Conservation (phyloP, 2,888 invertebrate genomes). For the Amphimallon solstitiale region DNA sequence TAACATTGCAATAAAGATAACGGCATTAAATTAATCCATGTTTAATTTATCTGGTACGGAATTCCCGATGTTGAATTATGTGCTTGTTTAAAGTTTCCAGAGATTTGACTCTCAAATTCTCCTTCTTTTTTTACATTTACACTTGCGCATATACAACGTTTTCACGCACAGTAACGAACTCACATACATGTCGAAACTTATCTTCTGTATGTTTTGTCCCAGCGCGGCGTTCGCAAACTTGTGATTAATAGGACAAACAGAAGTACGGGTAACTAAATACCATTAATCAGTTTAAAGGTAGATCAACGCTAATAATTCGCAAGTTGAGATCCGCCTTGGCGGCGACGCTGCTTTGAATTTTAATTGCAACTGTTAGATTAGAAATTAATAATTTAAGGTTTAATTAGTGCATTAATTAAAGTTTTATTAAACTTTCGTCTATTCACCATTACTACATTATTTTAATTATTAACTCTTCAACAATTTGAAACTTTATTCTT, state of each 20-base stretch:
- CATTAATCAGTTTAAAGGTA: conserved; percentile 34
- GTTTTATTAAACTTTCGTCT: conserved; percentile 8
- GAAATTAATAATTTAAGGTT: conserved; percentile 24
- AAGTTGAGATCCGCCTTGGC: conserved; percentile 7
- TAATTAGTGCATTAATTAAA: conserved; percentile 15
- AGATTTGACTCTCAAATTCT: neutral
- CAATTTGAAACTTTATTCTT: too few relatives aligned
- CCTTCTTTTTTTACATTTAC: neutral
- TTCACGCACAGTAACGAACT: neutral
- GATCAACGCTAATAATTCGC: conserved; percentile 37
- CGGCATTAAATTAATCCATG: conserved; percentile 1
- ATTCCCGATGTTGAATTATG: neutral
- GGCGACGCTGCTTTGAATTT: conserved; percentile 4
- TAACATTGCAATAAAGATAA: conserved; percentile 6
- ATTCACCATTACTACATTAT: too few relatives aligned
- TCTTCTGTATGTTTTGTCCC: conserved; percentile 1
- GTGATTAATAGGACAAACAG: conserved; percentile 37
- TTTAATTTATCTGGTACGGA: conserved; percentile 1
- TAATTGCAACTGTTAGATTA: conserved; percentile 26
- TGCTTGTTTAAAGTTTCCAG: neutral
- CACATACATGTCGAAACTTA: neutral
- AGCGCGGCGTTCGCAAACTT: conserved; percentile 13
- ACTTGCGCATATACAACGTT: too few relatives aligned
- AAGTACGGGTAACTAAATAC: conserved; percentile 33
- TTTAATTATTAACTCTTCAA: too few relatives aligned